phyloP scores from a whole-genome alignment of 37 sponge, comb jelly and placozoan species.

The Spongilla lacustris region DNA sequence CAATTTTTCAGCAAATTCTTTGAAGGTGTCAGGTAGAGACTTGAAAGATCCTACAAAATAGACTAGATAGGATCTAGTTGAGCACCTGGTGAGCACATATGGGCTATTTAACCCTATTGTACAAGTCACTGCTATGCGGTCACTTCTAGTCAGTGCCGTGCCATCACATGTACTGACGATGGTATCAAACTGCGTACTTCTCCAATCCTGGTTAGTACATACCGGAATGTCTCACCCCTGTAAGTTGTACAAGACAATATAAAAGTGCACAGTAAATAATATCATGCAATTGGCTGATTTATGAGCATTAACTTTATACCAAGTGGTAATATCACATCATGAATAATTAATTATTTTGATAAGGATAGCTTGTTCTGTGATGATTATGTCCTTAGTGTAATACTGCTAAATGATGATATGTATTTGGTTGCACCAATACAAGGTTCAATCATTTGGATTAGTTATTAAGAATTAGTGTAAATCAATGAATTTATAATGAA shows the following conservation, averaged over 20 bases:
- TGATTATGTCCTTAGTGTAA: no score
- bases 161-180: constrained; percentile 2
- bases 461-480: no score
- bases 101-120: constrained; percentile 23
- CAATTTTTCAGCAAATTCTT: neutral
- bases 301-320: no score
- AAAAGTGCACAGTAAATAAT: no score
- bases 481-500: no score
- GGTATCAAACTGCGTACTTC: constrained; percentile 31
- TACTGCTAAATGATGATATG: no score
- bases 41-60: neutral
- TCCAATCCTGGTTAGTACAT: neutral
- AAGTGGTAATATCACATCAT: no score
- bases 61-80: neutral
- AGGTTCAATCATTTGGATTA: no score
- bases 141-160: constrained; percentile 20
- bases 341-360: no score
- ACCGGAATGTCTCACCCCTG: constrained; percentile 35
- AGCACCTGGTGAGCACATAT: neutral
- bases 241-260: neutral
- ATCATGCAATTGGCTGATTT: no score
- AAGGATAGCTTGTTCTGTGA: no score
- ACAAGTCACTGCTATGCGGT: neutral
- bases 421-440: no score
- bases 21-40: neutral